phyloP scores from a whole-genome alignment of 2,888 invertebrate species.

The Gymnoscelis rufifasciata region DNA sequence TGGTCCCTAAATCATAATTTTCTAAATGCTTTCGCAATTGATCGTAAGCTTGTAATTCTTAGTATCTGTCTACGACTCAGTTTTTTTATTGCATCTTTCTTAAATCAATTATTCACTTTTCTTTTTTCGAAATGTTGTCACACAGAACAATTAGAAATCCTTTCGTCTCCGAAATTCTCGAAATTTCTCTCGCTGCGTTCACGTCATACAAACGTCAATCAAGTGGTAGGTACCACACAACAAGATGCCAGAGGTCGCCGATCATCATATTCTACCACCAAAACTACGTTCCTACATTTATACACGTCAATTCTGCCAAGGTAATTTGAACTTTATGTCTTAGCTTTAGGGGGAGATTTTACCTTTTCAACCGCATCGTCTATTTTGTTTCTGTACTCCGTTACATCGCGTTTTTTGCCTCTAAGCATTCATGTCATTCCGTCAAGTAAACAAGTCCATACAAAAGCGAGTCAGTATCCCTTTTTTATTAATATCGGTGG shows the following conservation, averaged over 20 bases:
- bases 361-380: conserved; percentile 28
- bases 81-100: too few relatives aligned
- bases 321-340: conserved; percentile 34
- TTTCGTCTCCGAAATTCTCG: conserved; percentile 50
- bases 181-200: conserved; percentile 60
- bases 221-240: conserved; percentile 55
- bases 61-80: too few relatives aligned
- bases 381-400: conserved; percentile 39
- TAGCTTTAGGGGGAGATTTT: conserved; percentile 31
- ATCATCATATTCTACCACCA: conserved; percentile 55
- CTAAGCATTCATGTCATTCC: conserved; percentile 68
- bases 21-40: too few relatives aligned
- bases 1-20: conserved; percentile 9
- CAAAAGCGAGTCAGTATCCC: conserved; percentile 64
- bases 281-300: conserved; percentile 21
- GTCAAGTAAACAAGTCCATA: conserved; percentile 68
- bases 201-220: conserved; percentile 74
- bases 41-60: too few relatives aligned
- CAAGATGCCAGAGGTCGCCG: conserved; percentile 67
- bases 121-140: conserved; percentile 11
- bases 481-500: conserved; percentile 69
- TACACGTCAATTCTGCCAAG: conserved; percentile 22
- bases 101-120: not conserved
- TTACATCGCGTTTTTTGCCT: conserved; percentile 58
- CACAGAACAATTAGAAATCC: conserved; percentile 41